A percentile compares a stretch with the other conserved stretches of the same genome.
Evolutionary conservation across 2,888 invertebrate genomes (phyloP).

Genomic region (Caenorhabditis sp.): DNA sequence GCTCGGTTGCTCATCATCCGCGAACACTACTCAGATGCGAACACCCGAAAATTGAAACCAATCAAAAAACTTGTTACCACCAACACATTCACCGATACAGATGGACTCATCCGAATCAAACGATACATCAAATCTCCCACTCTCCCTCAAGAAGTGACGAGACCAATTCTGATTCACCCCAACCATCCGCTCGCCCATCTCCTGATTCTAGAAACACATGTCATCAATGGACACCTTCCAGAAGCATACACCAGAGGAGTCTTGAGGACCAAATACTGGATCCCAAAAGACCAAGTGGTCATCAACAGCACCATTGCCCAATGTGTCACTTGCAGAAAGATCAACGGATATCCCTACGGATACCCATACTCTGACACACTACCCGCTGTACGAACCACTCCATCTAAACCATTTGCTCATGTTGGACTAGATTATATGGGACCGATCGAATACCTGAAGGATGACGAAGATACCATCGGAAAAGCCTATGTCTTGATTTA

Average conservation of each 20-base stretch:
- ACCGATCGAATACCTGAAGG: neutral
- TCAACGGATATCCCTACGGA: too few relatives aligned
- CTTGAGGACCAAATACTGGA: neutral
- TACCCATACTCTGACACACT: neutral
- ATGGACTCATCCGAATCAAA: neutral
- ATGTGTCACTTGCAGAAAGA: neutral
- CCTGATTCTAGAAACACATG: constrained; percentile 1
- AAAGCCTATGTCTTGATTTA: constrained; percentile 9
- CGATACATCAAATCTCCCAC: neutral
- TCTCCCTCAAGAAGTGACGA: neutral
- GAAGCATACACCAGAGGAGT: neutral
- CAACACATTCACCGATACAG: too few relatives aligned
- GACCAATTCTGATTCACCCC: constrained; percentile 10
- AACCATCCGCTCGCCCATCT: neutral
- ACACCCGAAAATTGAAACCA: too few relatives aligned
- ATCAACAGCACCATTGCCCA: neutral
- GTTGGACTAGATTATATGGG: constrained; percentile 24
- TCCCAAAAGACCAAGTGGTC: neutral
- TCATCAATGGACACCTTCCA: neutral
- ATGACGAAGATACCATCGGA: neutral
- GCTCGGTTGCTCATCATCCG: too few relatives aligned
- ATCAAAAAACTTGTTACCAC: too few relatives aligned
- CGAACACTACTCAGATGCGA: too few relatives aligned
- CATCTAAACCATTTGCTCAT: neutral
- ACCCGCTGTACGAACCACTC: neutral